These are phyloP conservation scores for Lota lota DNA, from an alignment of 2,113 vertebrate genomes.

Conservation along the genomic window DNA sequence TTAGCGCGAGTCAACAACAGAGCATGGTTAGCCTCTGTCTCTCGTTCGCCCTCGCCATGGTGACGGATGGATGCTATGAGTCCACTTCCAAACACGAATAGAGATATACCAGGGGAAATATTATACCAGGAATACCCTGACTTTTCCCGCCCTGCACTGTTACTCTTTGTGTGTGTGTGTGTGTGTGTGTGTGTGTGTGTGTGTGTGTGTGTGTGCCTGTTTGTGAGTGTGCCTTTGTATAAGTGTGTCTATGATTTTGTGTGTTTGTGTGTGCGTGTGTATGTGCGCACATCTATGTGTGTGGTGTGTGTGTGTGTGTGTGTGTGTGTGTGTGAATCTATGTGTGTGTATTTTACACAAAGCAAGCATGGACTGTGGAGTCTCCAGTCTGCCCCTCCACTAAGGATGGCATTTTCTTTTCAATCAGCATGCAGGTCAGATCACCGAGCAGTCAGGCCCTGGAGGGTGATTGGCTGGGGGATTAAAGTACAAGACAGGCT, in stretches of 20 bases:
- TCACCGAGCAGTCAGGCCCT: slow-evolving; percentile 42
- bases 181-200: too few relatives aligned
- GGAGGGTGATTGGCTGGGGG: slow-evolving; percentile 31
- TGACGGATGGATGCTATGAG: slow-evolving; percentile 40
- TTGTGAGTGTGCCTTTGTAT: too few relatives aligned
- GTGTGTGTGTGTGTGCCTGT: too few relatives aligned
- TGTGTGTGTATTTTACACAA: slow-evolving; percentile 6
- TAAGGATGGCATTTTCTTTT: slow-evolving; percentile 46
- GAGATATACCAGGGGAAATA: neutral
- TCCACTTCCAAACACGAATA: neutral
- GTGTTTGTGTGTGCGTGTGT: too few relatives aligned
- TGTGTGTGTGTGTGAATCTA: neutral
- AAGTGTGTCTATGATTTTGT: too few relatives aligned
- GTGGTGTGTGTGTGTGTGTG: too few relatives aligned
- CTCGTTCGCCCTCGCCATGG: slow-evolving; percentile 52
- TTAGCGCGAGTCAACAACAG: slow-evolving; percentile 67
- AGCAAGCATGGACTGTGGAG: slow-evolving; percentile 24
- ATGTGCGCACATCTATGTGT: too few relatives aligned
- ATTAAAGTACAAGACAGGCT: slow-evolving; percentile 40
- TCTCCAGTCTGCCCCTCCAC: slow-evolving; percentile 25
- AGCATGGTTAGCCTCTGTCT: slow-evolving; percentile 30
- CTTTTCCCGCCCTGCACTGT: neutral
- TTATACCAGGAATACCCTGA: neutral
- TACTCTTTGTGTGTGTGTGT: neutral
- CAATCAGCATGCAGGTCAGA: slow-evolving; percentile 55